Base-by-base conservation (phyloP, 2,113 vertebrate genomes). In the Vulpes ferrilata region DNA sequence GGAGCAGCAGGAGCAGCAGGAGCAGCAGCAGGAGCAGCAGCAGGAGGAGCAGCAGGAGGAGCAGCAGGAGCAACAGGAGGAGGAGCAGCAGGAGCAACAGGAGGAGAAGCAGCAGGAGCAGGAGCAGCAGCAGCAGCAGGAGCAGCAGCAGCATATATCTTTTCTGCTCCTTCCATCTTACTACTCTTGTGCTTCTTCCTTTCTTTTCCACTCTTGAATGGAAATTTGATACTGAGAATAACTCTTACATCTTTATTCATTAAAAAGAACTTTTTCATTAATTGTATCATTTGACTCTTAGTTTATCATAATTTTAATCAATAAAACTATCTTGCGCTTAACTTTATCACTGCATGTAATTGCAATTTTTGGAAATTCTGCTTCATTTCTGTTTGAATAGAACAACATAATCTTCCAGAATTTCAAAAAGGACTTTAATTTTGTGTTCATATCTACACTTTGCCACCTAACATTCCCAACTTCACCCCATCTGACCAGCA, bases 161-260 rank as follows among this genome's bases (percentile, higher is more conserved):
- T 87, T 17, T 67, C 65, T 84, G 92, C 48, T 0, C 5, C 6
- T 71, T 97, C 89, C 0, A 0, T 64, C 88, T 93, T 78, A 48
- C 69, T 96, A 94, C 5, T 85, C 76, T 69, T 98, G 55, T 98
- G 23, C 76, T 97, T 94, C 64, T 87, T 92, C 69, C 93, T 98
- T 96, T 98, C 98, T 82, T 98, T 96, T 53, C 96, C 98, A 96
- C 97, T 97, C 99, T 99, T 98, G 92, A 98, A 98, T 95, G 13
- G 97, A 97, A 94, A 71, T 51, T 95, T 73, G 89, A 67, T 71
- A 65, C 23, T 90, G 35, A 69, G 57, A 32, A 16, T 85, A 96
- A 93, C 48, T 95, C 43, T 87, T 80, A 57, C 25, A 88, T 83
- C 86, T 90, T 96, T 97, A 93, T 57, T 94, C 27, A 78, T 38